Evolutionary conservation across 2,797 vertebrate species (phyloP).

Genomic region (Onychomys leucogaster): DNA sequence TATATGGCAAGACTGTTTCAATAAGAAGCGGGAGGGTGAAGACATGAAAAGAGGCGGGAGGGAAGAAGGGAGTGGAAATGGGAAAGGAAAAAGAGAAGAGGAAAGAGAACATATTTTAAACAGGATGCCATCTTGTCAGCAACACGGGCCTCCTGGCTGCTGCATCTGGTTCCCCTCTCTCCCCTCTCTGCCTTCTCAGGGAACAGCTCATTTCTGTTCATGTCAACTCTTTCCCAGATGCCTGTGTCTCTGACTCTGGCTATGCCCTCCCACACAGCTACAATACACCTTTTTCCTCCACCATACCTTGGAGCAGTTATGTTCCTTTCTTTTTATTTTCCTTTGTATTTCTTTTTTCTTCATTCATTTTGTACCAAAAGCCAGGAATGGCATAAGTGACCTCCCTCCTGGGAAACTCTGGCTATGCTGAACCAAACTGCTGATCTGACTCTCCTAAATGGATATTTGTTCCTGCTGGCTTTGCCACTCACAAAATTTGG

Average conservation of each 20-base stretch:
- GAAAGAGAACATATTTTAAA: constrained; percentile 6
- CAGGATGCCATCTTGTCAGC: neutral
- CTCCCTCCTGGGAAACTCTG: neutral
- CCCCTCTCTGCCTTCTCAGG: neutral
- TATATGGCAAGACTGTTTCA: neutral
- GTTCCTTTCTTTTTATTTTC: neutral
- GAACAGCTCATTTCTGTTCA: neutral
- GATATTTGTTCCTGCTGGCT: neutral
- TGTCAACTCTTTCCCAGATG: neutral
- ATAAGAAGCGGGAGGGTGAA: fast-evolving
- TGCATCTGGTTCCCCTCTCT: neutral
- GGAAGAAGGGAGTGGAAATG: no score
- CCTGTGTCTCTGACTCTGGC: neutral
- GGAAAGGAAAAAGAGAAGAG: neutral
- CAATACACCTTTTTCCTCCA: neutral
- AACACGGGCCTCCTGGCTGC: neutral
- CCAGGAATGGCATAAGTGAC: neutral
- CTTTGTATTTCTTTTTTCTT: neutral
- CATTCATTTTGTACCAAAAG: neutral
- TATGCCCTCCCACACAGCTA: neutral
- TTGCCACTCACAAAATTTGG: neutral
- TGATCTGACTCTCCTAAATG: neutral
- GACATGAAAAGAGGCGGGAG: no score
- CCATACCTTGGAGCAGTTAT: neutral
- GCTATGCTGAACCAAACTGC: neutral